Conservation (phyloP, 2,888 invertebrate species). For the Tenthredo amoena region DNA sequence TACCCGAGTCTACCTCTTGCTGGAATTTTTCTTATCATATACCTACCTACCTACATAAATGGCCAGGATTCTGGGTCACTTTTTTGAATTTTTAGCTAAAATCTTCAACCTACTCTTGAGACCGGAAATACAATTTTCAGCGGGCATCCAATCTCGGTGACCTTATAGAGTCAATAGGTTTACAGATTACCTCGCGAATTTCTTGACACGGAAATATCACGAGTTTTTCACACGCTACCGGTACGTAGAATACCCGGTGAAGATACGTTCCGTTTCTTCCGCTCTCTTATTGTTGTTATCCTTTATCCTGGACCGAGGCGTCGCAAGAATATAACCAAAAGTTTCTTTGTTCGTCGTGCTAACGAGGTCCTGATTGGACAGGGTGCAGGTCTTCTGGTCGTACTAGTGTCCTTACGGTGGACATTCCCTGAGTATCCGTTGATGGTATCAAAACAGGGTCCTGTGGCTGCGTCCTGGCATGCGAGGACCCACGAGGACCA, state of each 20-base stretch:
- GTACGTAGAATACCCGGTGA: neutral
- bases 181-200: slow-evolving; percentile 24
- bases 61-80: slow-evolving; percentile 1
- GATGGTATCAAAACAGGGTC: slow-evolving; percentile 49
- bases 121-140: slow-evolving; percentile 37
- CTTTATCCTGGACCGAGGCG: neutral
- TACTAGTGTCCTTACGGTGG: slow-evolving; percentile 22
- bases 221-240: slow-evolving; percentile 14
- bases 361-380: slow-evolving; percentile 45
- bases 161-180: slow-evolving; percentile 36
- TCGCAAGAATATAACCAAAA: slow-evolving; percentile 29
- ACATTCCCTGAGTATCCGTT: slow-evolving; percentile 30
- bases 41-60: neutral
- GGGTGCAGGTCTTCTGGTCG: slow-evolving; percentile 35
- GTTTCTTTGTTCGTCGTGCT: slow-evolving; percentile 43
- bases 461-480: slow-evolving; percentile 41
- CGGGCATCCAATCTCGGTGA: slow-evolving; percentile 28
- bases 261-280: slow-evolving; percentile 8
- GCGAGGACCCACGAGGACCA: slow-evolving; percentile 14
- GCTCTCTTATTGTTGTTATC: neutral
- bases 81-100: slow-evolving; percentile 26
- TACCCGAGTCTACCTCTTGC: neutral
- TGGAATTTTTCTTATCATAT: neutral
- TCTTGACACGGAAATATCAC: slow-evolving; percentile 22
- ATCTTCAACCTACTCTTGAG: slow-evolving; percentile 2